Evolutionary conservation across 1,140 invertebrate genomes (phyloP), one percentile per base, ranked within the genome.

Genomic region (Zeugodacus cucurbitae): DNA sequence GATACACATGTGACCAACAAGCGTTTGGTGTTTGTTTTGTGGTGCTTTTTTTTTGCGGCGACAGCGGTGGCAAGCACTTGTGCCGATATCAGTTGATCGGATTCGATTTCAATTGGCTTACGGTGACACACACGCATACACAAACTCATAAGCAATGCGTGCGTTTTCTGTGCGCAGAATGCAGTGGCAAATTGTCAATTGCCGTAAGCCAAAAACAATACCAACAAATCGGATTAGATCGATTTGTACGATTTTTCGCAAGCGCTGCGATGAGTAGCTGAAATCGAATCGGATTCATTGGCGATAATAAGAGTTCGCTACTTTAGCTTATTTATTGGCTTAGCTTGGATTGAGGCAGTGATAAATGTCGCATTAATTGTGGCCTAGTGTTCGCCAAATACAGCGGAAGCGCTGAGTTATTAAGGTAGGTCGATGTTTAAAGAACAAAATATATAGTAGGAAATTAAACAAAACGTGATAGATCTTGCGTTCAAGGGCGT

Each of bases 31-130:
- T 32, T 26, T 32, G 29, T 32, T 54, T 17, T 29, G 62, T 67
- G 62, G 11, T 29, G 62, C 6, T n/a, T n/a, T n/a, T n/a, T n/a
- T n/a, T n/a, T 14, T 44, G 34, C 34, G 41, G 70, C 2, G 22
- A 44, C 20, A 22, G 70, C 37, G 34, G 37, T 74, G 70, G 74
- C 74, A 82, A 82, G 26, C 74, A 48, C 8, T 82, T 82, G n/a
- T 48, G 41, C 14, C 74, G n/a, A 54, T 26, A 82, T 82, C 74
- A 82, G 41, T 82, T 48, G 74, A 82, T 82, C 74, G n/a, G 41
- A 82, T 82, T 82, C 44, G 37, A 82, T 82, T 82, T 82, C 74
- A 82, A 44, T 82, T 82, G 70, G 70, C 37, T 41, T 37, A 22
- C 70, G 29, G 37, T 11, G 8, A 44, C 6, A 41, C 14, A 41